Conservation (phyloP, 2,113 vertebrate species). For the Crotalus viridis region DNA sequence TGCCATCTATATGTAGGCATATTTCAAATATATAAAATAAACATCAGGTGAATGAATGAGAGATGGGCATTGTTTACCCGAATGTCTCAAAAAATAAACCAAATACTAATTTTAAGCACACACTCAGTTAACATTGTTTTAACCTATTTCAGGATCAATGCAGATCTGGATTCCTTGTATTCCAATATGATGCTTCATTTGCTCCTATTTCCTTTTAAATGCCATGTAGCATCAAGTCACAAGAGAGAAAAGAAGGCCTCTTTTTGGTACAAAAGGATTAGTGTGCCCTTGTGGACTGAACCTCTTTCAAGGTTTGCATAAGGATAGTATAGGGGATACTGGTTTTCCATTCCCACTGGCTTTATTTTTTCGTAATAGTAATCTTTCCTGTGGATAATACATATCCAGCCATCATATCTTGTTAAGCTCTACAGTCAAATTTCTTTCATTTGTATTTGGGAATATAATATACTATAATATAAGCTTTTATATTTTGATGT, state of each 20-base stretch:
- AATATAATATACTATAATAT: background rate
- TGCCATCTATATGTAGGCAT: background rate
- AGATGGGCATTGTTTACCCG: background rate
- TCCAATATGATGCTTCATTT: background rate
- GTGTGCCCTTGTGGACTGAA: background rate
- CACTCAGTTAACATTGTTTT: background rate
- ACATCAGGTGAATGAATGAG: background rate
- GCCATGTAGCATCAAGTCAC: background rate
- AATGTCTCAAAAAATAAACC: background rate
- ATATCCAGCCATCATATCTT: background rate
- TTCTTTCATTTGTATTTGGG: background rate
- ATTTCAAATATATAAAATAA: background rate
- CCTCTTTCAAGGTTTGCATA: background rate
- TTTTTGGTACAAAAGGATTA: background rate
- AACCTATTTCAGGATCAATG: background rate
- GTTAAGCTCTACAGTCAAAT: background rate
- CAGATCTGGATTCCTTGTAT: too few relatives aligned
- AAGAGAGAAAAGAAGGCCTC: background rate
- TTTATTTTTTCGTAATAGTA: background rate
- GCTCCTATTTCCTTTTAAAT: background rate
- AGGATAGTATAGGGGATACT: background rate
- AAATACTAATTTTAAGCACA: background rate
- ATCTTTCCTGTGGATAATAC: background rate
- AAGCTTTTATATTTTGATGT: background rate
- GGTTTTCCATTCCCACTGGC: background rate